phyloP scores from a whole-genome alignment of 2,113 vertebrate species.

The Cebidichthys violaceus region DNA sequence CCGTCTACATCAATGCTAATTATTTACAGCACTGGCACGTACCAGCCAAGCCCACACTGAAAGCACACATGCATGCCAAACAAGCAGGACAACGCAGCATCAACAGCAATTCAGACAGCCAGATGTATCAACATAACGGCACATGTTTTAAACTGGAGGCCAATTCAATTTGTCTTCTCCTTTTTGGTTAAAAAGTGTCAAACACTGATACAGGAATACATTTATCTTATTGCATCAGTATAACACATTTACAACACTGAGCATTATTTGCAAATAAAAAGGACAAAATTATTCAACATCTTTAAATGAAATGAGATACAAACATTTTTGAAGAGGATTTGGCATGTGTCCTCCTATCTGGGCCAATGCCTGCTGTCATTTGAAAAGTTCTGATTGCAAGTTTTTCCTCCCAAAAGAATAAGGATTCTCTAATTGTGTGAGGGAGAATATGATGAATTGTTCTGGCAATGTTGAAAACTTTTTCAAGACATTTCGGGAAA shows the following conservation, averaged over 20 bases:
- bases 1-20: slow-evolving; percentile 47
- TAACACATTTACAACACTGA: neutral
- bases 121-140: neutral
- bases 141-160: neutral
- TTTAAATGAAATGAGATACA: neutral
- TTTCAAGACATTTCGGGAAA: slow-evolving; percentile 4
- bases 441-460: neutral
- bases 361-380: neutral
- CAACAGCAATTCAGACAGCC: slow-evolving; percentile 9
- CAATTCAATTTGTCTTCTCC: neutral
- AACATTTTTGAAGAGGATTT: neutral
- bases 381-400: neutral
- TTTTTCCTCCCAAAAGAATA: neutral
- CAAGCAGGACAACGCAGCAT: neutral
- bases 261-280: neutral
- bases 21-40: slow-evolving; percentile 28
- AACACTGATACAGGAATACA: neutral
- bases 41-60: neutral
- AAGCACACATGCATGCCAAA: slow-evolving; percentile 12
- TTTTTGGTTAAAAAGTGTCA: neutral
- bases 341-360: neutral
- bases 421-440: neutral
- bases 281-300: neutral
- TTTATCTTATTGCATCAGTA: neutral
- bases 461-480: neutral